These are phyloP conservation scores for Lophura nycthemera DNA, from an alignment of 2,113 vertebrate genomes.

Conservation along the genomic window DNA sequence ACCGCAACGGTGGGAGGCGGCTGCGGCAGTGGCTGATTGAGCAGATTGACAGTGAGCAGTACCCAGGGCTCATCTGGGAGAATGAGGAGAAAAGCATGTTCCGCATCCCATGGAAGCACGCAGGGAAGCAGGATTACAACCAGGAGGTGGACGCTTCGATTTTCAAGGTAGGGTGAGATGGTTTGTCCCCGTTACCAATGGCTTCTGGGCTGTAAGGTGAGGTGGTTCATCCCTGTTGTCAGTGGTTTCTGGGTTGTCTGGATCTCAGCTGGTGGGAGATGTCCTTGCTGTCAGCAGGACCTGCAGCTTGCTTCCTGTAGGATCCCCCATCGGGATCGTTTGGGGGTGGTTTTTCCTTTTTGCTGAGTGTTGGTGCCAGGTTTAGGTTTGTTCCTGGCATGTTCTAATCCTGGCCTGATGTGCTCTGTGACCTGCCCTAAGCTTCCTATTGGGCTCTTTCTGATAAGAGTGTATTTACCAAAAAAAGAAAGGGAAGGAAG, in stretches of 20 bases:
- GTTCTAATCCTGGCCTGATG: not conserved
- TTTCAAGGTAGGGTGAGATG: constrained; percentile 85
- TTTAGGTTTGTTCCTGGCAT: not conserved
- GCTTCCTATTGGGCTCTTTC: not conserved
- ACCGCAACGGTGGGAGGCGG: constrained; percentile 86
- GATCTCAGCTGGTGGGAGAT: too few relatives aligned
- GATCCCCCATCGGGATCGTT: not conserved
- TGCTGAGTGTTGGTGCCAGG: not conserved
- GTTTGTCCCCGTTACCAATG: accelerated
- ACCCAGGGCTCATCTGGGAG: constrained; percentile 93
- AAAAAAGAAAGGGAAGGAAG: not conserved
- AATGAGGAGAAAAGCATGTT: constrained; percentile 91
- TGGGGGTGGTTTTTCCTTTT: not conserved
- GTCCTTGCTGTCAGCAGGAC: accelerated
- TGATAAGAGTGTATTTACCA: not conserved
- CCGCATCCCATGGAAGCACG: constrained; percentile 98
- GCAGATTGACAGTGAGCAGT: constrained; percentile 91
- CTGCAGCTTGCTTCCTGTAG: not conserved
- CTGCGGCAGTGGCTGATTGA: constrained; percentile 97
- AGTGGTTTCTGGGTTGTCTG: accelerated
- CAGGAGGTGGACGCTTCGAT: constrained; percentile 97
- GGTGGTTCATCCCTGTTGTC: not conserved
- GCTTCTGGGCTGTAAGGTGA: accelerated
- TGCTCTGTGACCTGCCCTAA: not conserved
- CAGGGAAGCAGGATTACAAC: constrained; percentile 98